Evolutionary conservation across 1,140 invertebrate species (phyloP).

Genomic region (Reticulitermes speratus): DNA sequence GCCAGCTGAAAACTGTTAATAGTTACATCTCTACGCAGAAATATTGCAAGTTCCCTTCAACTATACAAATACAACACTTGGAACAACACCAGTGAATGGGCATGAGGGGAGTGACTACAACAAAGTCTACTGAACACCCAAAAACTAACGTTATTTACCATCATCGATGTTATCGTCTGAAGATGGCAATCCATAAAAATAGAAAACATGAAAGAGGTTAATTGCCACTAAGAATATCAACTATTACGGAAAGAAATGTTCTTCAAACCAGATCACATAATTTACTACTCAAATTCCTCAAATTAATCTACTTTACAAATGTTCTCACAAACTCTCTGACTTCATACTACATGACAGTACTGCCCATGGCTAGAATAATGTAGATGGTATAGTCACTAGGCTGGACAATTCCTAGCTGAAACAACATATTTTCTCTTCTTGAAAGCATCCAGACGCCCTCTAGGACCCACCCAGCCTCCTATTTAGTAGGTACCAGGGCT

Average conservation of each 20-base stretch:
- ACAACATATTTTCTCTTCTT: too few species aligned
- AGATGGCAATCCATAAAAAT: conserved; percentile 35
- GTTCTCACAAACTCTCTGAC: too few species aligned
- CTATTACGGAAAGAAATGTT: neutral
- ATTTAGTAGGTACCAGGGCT: too few species aligned
- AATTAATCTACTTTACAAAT: too few species aligned
- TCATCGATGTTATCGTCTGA: conserved; percentile 31
- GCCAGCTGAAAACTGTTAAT: neutral
- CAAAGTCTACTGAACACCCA: conserved; percentile 14
- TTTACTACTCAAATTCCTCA: too few species aligned
- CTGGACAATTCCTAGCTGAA: too few species aligned
- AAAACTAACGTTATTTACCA: conserved; percentile 33
- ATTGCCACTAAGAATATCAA: neutral
- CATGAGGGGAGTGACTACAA: neutral
- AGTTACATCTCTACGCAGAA: neutral
- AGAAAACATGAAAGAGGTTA: conserved; percentile 26
- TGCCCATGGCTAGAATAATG: too few species aligned
- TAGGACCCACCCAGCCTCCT: too few species aligned
- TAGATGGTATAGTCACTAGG: too few species aligned
- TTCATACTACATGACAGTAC: too few species aligned
- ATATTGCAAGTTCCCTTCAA: neutral
- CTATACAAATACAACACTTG: neutral
- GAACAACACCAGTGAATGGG: neutral
- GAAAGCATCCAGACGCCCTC: too few species aligned
- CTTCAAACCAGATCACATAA: too few species aligned